Evolutionary conservation across 2,797 vertebrate species (phyloP), one percentile per base, ranked within the genome.

Genomic region (Anas bernieri): DNA sequence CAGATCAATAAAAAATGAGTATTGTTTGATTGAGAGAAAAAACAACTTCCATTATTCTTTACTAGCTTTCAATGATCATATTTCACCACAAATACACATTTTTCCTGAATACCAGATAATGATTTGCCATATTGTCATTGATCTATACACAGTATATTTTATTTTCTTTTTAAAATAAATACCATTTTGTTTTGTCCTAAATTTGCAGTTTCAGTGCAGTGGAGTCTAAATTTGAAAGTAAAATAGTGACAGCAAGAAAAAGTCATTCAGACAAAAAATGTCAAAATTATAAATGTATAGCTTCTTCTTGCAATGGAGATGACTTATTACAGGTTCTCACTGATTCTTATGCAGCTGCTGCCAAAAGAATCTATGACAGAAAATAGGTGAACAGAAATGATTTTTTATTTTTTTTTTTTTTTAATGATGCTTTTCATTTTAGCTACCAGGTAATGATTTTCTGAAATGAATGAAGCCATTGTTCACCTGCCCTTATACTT

Each of bases 401-500:
- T 41, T 43, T 17, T 43, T 43, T 8, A 8, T 43, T 33, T 54
- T 17, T 43, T 46, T 48, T 46, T 48, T 73, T 85, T 86, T 90
- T 86, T 59, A 79, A 55, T 70, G 25, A 74, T 92, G 39, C 54
- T 88, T 94, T 94, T 89, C 17, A 68, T 80, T 94, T 89, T 68
- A 80, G 11, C 30, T 46, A 83, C 52, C 82, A 90, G 28, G 61
- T 70, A 67, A 87, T 70, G 79, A 87, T 92, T 95, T 95, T 89
- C 14, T 23, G 58, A 73, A 92, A 88, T 93, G 64, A 96, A 95
- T 83, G n/a, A 74, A 87, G 43, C 61, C 68, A 74, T 94, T 93
- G 84, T 92, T 3, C 1, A 77, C 17, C 8, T 56, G 28, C 39
- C 39, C 35, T 67, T 91, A 59, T 79, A 91, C 54, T 83, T 89